Evolutionary conservation across 2,888 invertebrate species (phyloP).

Genomic region (Archaeoteleia sp.): DNA sequence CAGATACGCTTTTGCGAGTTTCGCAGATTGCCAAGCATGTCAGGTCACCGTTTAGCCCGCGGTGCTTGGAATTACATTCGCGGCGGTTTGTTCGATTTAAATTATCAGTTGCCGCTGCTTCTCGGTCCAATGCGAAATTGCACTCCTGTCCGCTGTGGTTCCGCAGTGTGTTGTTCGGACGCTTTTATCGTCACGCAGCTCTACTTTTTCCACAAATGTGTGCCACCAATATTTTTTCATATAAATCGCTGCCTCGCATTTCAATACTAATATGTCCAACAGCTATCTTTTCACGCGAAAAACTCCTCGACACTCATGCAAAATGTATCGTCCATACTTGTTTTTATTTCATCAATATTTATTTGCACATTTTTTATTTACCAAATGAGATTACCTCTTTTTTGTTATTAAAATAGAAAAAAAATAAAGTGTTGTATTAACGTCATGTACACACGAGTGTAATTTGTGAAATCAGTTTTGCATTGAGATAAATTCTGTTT

Average conservation of each 20-base stretch:
- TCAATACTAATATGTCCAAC: too few species aligned
- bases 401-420: constrained; percentile 1
- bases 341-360: too few species aligned
- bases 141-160: constrained; percentile 46
- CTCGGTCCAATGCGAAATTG: constrained; percentile 53
- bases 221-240: not conserved
- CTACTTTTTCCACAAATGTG: constrained; percentile 10
- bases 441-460: constrained; percentile 32
- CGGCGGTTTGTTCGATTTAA: constrained; percentile 61
- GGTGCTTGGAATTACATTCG: constrained; percentile 56
- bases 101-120: constrained; percentile 60
- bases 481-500: constrained; percentile 47
- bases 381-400: too few species aligned
- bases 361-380: too few species aligned
- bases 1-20: constrained; percentile 54
- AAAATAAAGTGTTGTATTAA: constrained; percentile 35
- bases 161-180: constrained; percentile 20
- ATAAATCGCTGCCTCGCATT: not conserved
- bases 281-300: too few species aligned
- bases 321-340: too few species aligned
- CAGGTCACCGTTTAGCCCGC: constrained; percentile 56
- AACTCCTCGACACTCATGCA: too few species aligned
- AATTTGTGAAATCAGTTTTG: constrained; percentile 50
- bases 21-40: constrained; percentile 55
- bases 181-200: constrained; percentile 25